Evolutionary conservation across 2,888 invertebrate species (phyloP), one percentile per base, ranked within the genome.

Genomic region (Exephanes ischioxanthus): DNA sequence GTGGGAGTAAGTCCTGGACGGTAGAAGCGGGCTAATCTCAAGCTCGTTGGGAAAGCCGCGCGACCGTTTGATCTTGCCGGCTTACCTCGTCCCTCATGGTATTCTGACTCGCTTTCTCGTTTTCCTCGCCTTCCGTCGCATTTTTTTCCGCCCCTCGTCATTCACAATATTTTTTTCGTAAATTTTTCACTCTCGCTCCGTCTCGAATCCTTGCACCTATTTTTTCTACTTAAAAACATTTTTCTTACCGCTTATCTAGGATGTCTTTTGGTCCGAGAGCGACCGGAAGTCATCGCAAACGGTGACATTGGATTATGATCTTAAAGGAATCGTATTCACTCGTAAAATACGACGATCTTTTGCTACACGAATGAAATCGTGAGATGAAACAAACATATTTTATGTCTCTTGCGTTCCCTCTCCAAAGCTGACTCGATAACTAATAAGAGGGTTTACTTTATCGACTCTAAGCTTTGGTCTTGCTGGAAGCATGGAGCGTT

Each of bases 11-110:
- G 71, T 48, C 83, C 58, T 67, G 61, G 68, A 72, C 45, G 63
- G 73, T 63, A 71, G 76, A 55, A 82, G 76, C 67, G 72, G 82
- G 86, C 84, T 86, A 84, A 84, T 84, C 84, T 84, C 82, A 76
- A 82, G 79, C 82, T 84, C 84, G 84, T 82, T 84, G 79, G 71
- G 58, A 73, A 83, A 83, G 73, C 83, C 77, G 76, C 68, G 61
- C 68, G 72, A 82, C 61, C 84, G 84, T 86, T 86, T 86, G 86
- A 86, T 86, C 86, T 84, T 51, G 19, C 70, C 67, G 63, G 76
- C 68, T 85, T 75, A 71, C 78, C 73, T 73, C 79, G 77, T 51
- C 66, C 63, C 51, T 61, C 80, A 14, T 41, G 55, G 33, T 53
- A 45, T 61, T 51, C 66, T 19, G 53, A 48, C 63, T 41, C 48